Base-by-base conservation (phyloP, 2,888 invertebrate species). In the Horisme vitalbata region DNA sequence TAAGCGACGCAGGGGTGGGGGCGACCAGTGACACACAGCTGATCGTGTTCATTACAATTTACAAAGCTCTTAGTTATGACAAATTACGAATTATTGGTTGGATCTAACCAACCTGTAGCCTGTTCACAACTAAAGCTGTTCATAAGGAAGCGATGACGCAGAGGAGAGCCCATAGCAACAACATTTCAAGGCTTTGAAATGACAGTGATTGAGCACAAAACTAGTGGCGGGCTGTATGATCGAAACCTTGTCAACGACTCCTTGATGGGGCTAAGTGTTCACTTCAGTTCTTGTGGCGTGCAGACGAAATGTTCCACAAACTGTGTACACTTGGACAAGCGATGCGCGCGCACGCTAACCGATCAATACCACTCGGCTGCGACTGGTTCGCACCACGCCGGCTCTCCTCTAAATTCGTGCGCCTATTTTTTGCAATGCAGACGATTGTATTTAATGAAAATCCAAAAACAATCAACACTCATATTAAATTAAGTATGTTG, bases 331-430 rank as follows among this genome's bases (percentile, higher is more conserved):
- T 80, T 62, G 71, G 78, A 64, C 74, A 74, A 78, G 77, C 76
- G 72, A 52, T 86, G 89, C 89, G 89, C 89, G 89, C 89, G 88
- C 88, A 88, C 65, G 61, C 69, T 81, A 85, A 86, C 70, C 83
- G 88, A 88, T 88, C 88, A 83, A 89, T 88, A 88, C 74, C 71
- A 71, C 68, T 68, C 74, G 76, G 70, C 75, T 74, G 79, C 77
- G 81, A 73, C 75, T 80, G 71, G 79, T 78, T 83, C 76, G 73
- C 83, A 80, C 77, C 79, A 80, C 83, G 75, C 75, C 75, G 72
- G 62, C 72, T 68, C 70, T 66, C 71, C 72, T 72, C 78, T 70
- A 78, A 83, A 85, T 83, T 83, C 72, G 75, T 77, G 74, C 65
- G 74, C 79, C 75, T 71, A 77, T 80, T 81, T 80, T 75, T 75